Percentiles rank a stretch among this genome's conserved stretches.
phyloP scores from a whole-genome alignment of 2,888 invertebrate genomes.

The Drosophila ustulata region DNA sequence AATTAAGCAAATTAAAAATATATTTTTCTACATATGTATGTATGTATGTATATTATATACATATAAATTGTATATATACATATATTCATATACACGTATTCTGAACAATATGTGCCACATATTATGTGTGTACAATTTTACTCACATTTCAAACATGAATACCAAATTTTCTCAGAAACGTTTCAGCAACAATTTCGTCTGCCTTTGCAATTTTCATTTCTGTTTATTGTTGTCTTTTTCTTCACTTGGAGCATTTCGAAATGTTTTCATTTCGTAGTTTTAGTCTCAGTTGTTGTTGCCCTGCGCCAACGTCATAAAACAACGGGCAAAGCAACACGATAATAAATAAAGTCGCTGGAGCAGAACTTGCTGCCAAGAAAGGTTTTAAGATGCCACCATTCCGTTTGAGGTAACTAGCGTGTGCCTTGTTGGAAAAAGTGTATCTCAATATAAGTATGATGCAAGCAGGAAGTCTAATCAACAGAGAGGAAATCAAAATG shows the following conservation, averaged over 20 bases:
- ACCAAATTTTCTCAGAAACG: conserved; percentile 52
- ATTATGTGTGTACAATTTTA: conserved; percentile 31
- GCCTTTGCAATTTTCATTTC: conserved; percentile 38
- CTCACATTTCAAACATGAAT: conserved; percentile 53
- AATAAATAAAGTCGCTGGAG: conserved; percentile 39
- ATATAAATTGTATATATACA: conserved; percentile 23
- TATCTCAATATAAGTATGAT: conserved; percentile 8
- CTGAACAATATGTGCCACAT: conserved; percentile 30
- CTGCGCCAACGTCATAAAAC: conserved; percentile 33
- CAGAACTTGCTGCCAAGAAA: conserved; percentile 56
- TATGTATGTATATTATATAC: neutral
- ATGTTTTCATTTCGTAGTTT: conserved; percentile 44
- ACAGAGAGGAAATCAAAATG: conserved; percentile 19
- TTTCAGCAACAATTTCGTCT: conserved; percentile 29
- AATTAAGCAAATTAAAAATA: conserved; percentile 77
- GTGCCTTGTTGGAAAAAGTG: conserved; percentile 16
- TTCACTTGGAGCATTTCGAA: conserved; percentile 40
- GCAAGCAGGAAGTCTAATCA: conserved; percentile 36
- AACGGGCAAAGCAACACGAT: conserved; percentile 16
- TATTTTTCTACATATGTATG: conserved; percentile 27
- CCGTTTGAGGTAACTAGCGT: conserved; percentile 25
- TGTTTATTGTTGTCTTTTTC: conserved; percentile 18
- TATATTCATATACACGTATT: conserved; percentile 5
- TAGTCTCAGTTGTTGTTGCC: conserved; percentile 31
- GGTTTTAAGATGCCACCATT: conserved; percentile 39